Base-by-base conservation (phyloP, 2,113 vertebrate species). In the Epinephelus moara region DNA sequence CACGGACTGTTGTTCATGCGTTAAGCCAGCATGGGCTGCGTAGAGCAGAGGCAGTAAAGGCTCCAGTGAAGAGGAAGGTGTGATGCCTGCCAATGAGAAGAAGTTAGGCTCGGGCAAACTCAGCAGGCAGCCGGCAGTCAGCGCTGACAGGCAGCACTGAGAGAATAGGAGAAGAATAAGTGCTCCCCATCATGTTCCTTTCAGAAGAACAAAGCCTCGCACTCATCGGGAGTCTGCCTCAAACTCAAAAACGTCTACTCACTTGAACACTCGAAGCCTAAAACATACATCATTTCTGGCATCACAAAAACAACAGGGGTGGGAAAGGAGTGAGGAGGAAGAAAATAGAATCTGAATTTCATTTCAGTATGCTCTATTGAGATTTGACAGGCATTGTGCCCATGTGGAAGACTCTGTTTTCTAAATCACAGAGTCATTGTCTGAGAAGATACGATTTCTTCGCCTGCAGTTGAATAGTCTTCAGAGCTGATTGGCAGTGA, bases 111-210 rank as follows among this genome's bases (percentile, higher is more conserved):
- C 8, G 45, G 67, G 60, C 33, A 72, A 68, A 80, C 82, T 72
- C 30, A 78, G 45, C 71, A 15, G 15, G 68, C 71, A 78, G 17
- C 74, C 62, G 75, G 37, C 73, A 85, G 71, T 82, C 78, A 72
- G 53, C 2, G 27, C 70, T 84, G 90, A 93, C 88, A 88, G 82
- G 76, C 73, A 63, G 83, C 49, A 30, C n/a, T 57, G 66, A 85
- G 70, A 71, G 82, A 80, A 81, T 59, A 73, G 75, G 77, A 86
- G 83, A 85, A 70, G 78, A 86, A 86, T 86, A 90, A 92, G 72
- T 82, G 88, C 82, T 88, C 75, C 82, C 85, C 91, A 90, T 93
- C 92, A 92, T 89, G 88, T 90, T 90, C 74, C 74, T 89, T 91
- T 94, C 87, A 90, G 75, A 89, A 79, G 81, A 93, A 94, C 89